Evolutionary conservation across 2,888 invertebrate genomes (phyloP).

Genomic region (Nesidiocoris tenuis): DNA sequence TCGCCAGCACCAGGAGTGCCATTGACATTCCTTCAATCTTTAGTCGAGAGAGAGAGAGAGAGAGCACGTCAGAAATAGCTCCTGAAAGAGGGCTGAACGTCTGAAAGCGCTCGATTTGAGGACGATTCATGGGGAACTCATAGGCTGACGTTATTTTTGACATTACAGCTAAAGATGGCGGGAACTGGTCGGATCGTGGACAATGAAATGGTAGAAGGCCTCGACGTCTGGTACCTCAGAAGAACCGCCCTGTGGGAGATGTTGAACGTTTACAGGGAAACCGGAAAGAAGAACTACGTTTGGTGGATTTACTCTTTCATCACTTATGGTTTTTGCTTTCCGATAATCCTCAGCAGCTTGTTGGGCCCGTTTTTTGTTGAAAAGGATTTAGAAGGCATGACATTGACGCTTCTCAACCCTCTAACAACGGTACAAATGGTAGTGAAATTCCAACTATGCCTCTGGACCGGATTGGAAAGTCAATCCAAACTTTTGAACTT

Average conservation of each 20-base stretch:
- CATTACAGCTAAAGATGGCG: too few species aligned
- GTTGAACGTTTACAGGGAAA: not conserved
- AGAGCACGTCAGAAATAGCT: too few species aligned
- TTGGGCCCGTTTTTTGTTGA: constrained; percentile 6
- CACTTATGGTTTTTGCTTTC: not conserved
- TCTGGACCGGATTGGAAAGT: constrained; percentile 25
- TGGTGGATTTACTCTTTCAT: not conserved
- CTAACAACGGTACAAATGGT: constrained; percentile 17
- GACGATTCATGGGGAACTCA: too few species aligned
- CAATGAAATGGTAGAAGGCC: not conserved
- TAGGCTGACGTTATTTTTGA: too few species aligned
- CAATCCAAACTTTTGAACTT: constrained; percentile 23
- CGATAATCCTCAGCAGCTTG: not conserved
- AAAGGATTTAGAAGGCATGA: constrained; percentile 19
- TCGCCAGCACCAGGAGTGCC: too few species aligned
- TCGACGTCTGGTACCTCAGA: not conserved
- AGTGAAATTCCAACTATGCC: constrained; percentile 1
- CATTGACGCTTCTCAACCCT: constrained; percentile 23
- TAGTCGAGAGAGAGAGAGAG: too few species aligned
- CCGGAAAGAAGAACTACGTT: not conserved
- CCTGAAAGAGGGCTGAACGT: too few species aligned
- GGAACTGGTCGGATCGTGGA: not conserved
- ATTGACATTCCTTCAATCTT: too few species aligned
- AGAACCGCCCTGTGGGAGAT: not conserved
- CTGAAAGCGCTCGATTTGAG: too few species aligned